phyloP scores from a whole-genome alignment of 2,113 vertebrate species.

The Tricholaema leucomelas region DNA sequence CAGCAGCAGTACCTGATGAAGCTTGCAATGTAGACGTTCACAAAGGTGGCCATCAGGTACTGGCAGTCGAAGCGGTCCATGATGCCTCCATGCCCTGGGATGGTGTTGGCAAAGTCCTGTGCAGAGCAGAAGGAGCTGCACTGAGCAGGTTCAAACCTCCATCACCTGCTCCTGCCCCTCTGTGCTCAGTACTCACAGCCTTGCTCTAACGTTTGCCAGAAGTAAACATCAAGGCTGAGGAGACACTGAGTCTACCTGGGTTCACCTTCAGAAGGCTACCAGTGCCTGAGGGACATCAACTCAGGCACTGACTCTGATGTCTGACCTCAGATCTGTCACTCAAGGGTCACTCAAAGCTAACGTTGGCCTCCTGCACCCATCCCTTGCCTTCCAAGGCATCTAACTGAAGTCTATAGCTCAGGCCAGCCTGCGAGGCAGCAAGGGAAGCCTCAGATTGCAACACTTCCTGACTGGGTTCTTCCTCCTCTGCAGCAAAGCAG shows the following conservation, averaged over 20 bases:
- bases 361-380: background rate
- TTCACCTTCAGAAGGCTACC: background rate
- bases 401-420: background rate
- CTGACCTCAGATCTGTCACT: background rate
- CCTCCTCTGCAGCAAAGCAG: background rate
- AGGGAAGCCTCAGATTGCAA: constrained; percentile 13
- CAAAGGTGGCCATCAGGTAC: constrained; percentile 99
- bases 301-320: no score
- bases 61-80: constrained; percentile 99
- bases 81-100: constrained; percentile 95
- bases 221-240: background rate
- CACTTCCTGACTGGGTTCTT: background rate
- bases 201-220: background rate
- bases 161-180: rapidly evolving
- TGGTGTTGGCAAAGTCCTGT: constrained; percentile 98
- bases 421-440: background rate
- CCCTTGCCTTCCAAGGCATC: background rate
- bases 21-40: constrained; percentile 99
- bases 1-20: constrained; percentile 85
- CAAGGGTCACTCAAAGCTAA: background rate
- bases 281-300: background rate
- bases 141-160: background rate
- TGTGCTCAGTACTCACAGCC: rapidly evolving
- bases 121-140: background rate
- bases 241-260: background rate